Evolutionary conservation across 2,888 invertebrate genomes (phyloP).

Genomic region (Nomada fabriciana): DNA sequence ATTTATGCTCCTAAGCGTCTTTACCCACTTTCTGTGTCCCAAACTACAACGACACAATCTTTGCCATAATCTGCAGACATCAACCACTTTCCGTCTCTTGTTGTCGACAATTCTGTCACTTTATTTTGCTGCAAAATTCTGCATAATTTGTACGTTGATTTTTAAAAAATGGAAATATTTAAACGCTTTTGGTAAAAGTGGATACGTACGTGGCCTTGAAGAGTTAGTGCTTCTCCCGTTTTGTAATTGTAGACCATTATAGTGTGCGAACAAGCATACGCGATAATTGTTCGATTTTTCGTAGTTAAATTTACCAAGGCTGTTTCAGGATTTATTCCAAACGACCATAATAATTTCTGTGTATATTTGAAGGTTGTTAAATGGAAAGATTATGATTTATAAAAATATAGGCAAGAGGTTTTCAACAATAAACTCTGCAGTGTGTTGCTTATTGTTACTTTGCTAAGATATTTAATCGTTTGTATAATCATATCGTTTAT

Average conservation of each 20-base stretch:
- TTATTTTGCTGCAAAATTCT: constrained; percentile 85
- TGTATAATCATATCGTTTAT: no score
- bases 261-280: constrained; percentile 88
- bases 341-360: constrained; percentile 87
- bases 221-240: constrained; percentile 86
- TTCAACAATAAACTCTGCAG: no score
- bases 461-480: no score
- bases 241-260: constrained; percentile 88
- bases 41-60: constrained; percentile 87
- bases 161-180: constrained; percentile 15
- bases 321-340: constrained; percentile 87
- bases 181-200: background rate
- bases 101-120: constrained; percentile 85
- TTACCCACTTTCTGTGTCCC: constrained; percentile 85
- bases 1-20: background rate
- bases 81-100: constrained; percentile 86
- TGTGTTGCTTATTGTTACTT: no score
- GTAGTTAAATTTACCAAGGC: constrained; percentile 87
- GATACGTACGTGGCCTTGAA: constrained; percentile 89
- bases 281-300: constrained; percentile 85
- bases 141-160: background rate
- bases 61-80: constrained; percentile 87
- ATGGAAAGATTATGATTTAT: background rate
- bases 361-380: background rate
- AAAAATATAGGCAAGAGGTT: no score